phyloP scores from a whole-genome alignment of 2,797 vertebrate genomes.

The Oreortyx pictus region DNA sequence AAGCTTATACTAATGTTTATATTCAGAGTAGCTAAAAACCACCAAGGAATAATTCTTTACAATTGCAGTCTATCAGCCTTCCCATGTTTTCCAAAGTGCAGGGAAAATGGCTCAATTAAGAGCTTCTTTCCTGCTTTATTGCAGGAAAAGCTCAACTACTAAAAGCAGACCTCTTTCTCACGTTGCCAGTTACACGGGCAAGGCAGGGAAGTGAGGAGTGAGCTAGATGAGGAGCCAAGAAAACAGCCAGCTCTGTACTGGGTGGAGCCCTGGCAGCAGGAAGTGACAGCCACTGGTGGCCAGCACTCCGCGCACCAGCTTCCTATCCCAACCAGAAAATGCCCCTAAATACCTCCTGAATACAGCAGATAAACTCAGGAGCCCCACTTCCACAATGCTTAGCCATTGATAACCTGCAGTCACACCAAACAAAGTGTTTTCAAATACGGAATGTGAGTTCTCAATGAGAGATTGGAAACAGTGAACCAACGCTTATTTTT shows the following conservation, averaged over 20 bases:
- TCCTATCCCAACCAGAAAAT: background rate
- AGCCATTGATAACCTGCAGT: background rate
- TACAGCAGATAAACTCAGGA: background rate
- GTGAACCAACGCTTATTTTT: slow-evolving; percentile 30
- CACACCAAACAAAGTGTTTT: background rate
- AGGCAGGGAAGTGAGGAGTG: background rate
- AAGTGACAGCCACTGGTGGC: background rate
- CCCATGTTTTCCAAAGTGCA: background rate
- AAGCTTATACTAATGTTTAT: background rate
- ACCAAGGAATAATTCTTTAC: background rate
- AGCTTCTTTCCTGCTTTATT: background rate
- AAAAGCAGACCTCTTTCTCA: background rate
- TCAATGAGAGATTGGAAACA: slow-evolving; percentile 39
- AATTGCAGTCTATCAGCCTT: background rate
- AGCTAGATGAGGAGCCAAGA: background rate
- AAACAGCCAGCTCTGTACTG: background rate
- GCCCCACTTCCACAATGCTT: background rate
- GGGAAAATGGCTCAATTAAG: background rate
- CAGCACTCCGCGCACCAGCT: background rate
- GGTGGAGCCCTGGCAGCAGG: background rate
- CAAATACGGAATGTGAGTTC: background rate
- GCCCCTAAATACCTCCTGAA: background rate
- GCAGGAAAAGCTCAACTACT: background rate
- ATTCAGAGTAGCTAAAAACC: background rate
- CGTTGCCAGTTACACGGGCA: background rate